Percentiles rank a stretch among this genome's conserved stretches.
Conservation (phyloP, 2,113 vertebrate species). For the Tragelaphus strepsiceros region DNA sequence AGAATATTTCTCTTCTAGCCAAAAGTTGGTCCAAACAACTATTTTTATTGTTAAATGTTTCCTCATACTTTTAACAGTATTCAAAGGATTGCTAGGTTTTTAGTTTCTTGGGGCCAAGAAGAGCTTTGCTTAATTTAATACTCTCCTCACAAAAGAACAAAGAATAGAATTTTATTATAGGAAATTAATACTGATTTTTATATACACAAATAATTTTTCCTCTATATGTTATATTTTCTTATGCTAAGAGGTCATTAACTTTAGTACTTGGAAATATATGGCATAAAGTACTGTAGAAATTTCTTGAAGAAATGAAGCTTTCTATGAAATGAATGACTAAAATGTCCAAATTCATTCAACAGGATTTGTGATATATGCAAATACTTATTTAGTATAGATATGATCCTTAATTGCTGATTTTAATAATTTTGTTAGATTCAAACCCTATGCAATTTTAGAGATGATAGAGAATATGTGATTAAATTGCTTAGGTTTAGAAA, state of each 20-base stretch:
- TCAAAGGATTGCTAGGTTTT: not conserved
- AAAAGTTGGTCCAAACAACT: not conserved
- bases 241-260: not conserved
- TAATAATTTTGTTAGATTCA: not conserved
- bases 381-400: not conserved
- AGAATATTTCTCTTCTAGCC: not conserved
- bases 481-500: not conserved
- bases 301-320: not conserved
- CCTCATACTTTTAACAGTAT: not conserved
- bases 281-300: not conserved
- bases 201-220: not conserved
- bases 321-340: not conserved
- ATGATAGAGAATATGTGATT: not conserved
- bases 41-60: not conserved
- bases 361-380: not conserved
- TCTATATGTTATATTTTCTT: not conserved
- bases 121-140: not conserved
- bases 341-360: not conserved
- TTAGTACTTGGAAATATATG: not conserved
- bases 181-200: not conserved
- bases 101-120: not conserved
- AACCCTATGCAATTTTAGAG: not conserved
- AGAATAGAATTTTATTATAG: not conserved
- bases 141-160: not conserved
- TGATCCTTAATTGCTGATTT: not conserved